phyloP scores from a whole-genome alignment of 2,888 invertebrate species.

The Julus scandinavius region DNA sequence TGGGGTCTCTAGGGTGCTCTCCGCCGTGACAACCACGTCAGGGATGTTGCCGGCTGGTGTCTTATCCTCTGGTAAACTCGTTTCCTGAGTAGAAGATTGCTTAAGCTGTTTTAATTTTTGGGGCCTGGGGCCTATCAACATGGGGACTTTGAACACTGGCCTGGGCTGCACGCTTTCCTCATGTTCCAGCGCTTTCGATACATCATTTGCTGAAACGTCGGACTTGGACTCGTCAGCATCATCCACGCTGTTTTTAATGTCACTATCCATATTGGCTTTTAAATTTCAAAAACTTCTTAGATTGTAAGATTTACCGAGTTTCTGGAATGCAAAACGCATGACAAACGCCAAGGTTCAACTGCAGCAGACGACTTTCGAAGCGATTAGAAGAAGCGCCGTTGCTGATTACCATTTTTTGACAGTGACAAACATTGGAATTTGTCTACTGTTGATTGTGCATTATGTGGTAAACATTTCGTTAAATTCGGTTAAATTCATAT shows the following conservation, averaged over 20 bases:
- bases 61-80: background rate
- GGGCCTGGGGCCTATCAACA: background rate
- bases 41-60: background rate
- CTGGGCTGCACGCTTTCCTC: background rate
- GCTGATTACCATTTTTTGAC: background rate
- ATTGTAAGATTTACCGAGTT: background rate
- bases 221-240: background rate
- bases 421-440: background rate
- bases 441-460: background rate
- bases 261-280: background rate
- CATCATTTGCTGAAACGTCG: background rate
- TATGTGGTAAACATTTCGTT: background rate
- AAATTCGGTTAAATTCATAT: background rate
- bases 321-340: background rate
- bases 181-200: background rate
- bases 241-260: background rate
- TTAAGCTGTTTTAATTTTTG: slow-evolving; percentile 24
- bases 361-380: background rate
- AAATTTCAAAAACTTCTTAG: background rate
- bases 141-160: background rate
- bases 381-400: background rate
- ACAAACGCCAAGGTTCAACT: background rate
- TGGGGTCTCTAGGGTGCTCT: background rate
- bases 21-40: background rate
- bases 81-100: background rate